phyloP scores from a whole-genome alignment of 2,888 invertebrate genomes.

The Steinernema scapterisci region DNA sequence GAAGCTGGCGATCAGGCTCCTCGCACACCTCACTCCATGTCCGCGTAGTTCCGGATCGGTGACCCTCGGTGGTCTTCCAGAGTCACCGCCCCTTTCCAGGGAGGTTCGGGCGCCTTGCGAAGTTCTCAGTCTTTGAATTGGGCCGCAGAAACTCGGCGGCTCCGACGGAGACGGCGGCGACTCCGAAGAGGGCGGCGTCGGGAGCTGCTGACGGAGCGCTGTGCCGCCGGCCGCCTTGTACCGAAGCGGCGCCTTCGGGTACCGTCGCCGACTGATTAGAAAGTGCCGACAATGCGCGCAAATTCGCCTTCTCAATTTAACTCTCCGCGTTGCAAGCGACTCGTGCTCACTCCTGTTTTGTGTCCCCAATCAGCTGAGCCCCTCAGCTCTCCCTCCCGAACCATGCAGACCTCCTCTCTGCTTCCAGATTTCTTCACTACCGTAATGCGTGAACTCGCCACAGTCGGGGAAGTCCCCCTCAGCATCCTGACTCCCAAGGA shows the following conservation, averaged over 20 bases:
- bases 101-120: constrained; percentile 4
- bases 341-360: not conserved
- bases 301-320: constrained; percentile 26
- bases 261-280: constrained; percentile 20
- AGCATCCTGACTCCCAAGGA: constrained; percentile 6
- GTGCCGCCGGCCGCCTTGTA: constrained; percentile 19
- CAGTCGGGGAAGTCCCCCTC: not conserved
- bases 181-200: not conserved
- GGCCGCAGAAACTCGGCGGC: constrained; percentile 2
- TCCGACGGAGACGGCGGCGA: not conserved
- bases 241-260: constrained; percentile 11
- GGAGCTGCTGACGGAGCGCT: not conserved
- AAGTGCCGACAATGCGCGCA: constrained; percentile 24
- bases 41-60: not conserved
- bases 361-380: not conserved
- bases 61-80: constrained; percentile 11
- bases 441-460: constrained; percentile 24
- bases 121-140: not conserved
- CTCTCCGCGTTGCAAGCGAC: not conserved
- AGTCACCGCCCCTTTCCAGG: not conserved
- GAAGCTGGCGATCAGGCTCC: constrained; percentile 28
- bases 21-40: not conserved
- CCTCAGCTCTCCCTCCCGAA: too few relatives aligned
- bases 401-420: constrained; percentile 14
- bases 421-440: constrained; percentile 26